Evolutionary conservation across 92 coral and sea anemone species (phyloP), one percentile per base, ranked within the genome.

Genomic region (Montipora capitata): DNA sequence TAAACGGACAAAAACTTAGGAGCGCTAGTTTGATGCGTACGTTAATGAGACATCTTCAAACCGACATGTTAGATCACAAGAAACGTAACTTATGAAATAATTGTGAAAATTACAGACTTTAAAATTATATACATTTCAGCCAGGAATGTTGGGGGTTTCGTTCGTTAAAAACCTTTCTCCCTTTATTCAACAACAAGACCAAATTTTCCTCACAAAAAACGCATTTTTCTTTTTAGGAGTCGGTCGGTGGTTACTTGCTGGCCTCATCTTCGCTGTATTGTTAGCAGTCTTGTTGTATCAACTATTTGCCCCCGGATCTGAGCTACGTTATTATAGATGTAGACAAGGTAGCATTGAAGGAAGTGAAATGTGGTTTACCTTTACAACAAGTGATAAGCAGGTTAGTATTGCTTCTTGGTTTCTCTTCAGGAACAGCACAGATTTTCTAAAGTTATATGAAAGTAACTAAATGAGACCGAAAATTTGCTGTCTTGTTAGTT

Each of bases 241-340:
- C 59, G 58, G 90, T 42, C 90, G 94, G 68, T 95, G 94, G 91
- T 54, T 89, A 75, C 41, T 85, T 0, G 80, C 78, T 10, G 91
- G 88, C 63, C 67, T 92, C 58, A 76, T 97, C 56, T 82, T 96
- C 8, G 77, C 71, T 2, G 92, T 79, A 9, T 69, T 96, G 18
- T 78, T 97, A 17, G 93, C 84, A 2, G 91, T 95, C 3, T 72
- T 97, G 76, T 83, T 97, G 71, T 97, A 95, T 57, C 99, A 97
- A 82, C 65, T 96, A 5, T 94, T 87, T 49, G 98, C 92, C 10
- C 99, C 99, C 0, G 95, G 93, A 11, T 90, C 98, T 6, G 94
- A 92, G 41, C 91, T 93, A 57, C 91, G 98, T 52, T 96, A 97
- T 74, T 92, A 81, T 85, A 77, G 88, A 71, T 97, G 99, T 76